Conservation (phyloP, 2,113 vertebrate species). For the Triplophysa rosa region DNA sequence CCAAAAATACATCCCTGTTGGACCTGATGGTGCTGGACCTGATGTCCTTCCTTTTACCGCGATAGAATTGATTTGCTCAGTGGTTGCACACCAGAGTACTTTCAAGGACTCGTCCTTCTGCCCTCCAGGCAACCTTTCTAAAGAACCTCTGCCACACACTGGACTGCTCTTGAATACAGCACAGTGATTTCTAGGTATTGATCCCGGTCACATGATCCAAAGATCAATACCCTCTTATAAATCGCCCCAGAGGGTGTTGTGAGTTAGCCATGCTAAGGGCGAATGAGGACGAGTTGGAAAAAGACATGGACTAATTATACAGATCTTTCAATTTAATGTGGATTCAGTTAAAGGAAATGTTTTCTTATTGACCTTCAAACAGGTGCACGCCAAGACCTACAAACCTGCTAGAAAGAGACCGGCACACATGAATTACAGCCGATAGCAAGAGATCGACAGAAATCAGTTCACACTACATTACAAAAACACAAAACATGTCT, state of each 20-base stretch:
- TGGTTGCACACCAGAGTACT: conserved; percentile 57
- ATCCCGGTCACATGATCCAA: conserved; percentile 58
- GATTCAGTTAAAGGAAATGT: conserved; percentile 8
- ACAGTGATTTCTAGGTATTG: conserved; percentile 64
- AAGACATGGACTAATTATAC: conserved; percentile 42
- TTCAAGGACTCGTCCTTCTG: conserved; percentile 57
- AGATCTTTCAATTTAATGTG: not conserved
- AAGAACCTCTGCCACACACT: conserved; percentile 51
- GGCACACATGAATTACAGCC: not conserved
- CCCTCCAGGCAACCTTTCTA: conserved; percentile 64
- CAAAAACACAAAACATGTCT: no score
- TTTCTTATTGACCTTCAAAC: conserved; percentile 22
- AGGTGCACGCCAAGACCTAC: conserved; percentile 2
- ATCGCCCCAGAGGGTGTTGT: conserved; percentile 32
- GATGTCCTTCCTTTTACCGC: conserved; percentile 47
- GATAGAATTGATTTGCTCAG: conserved; percentile 50
- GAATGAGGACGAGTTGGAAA: conserved; percentile 21
- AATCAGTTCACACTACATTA: not conserved
- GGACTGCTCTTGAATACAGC: conserved; percentile 40
- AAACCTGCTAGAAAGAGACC: not conserved
- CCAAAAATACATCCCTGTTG: conserved; percentile 27
- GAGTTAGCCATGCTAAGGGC: conserved; percentile 4
- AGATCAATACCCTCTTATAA: conserved; percentile 40
- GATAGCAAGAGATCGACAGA: not conserved
- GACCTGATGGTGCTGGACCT: not conserved